phyloP scores from a whole-genome alignment of 2,113 vertebrate genomes.

The Clarias batrachus region DNA sequence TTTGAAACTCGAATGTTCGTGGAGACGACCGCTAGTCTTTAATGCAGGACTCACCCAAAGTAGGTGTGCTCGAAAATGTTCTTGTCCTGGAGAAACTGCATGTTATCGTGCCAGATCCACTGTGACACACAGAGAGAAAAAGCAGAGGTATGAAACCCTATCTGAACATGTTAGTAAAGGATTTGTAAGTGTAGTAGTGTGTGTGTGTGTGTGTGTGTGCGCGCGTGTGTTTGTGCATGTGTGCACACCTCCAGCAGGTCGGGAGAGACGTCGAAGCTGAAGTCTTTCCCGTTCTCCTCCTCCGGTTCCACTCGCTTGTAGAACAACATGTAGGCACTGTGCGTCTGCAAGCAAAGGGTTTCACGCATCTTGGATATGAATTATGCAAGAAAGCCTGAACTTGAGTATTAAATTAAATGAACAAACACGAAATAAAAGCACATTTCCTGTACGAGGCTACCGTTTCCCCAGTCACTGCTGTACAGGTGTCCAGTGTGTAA shows the following conservation, averaged over 20 bases:
- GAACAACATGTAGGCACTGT: constrained; percentile 99
- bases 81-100: constrained; percentile 99
- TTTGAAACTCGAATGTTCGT: too few relatives aligned
- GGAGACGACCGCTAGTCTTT: background rate
- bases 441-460: too few relatives aligned
- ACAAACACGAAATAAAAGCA: too few relatives aligned
- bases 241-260: constrained; percentile 89
- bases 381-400: background rate
- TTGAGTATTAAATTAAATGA: background rate
- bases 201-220: constrained; percentile 40
- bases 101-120: constrained; percentile 99
- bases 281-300: constrained; percentile 93
- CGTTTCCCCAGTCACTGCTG: too few relatives aligned
- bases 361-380: background rate
- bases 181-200: background rate
- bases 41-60: constrained; percentile 84
- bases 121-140: constrained; percentile 57
- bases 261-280: constrained; percentile 95
- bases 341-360: constrained; percentile 76
- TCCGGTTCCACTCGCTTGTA: constrained; percentile 96
- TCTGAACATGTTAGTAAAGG: background rate
- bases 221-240: constrained; percentile 18
- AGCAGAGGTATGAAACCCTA: background rate
- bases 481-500: too few relatives aligned
- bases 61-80: constrained; percentile 99